Conservation (phyloP, 2,888 invertebrate genomes). For the Oligia fasciuncula region DNA sequence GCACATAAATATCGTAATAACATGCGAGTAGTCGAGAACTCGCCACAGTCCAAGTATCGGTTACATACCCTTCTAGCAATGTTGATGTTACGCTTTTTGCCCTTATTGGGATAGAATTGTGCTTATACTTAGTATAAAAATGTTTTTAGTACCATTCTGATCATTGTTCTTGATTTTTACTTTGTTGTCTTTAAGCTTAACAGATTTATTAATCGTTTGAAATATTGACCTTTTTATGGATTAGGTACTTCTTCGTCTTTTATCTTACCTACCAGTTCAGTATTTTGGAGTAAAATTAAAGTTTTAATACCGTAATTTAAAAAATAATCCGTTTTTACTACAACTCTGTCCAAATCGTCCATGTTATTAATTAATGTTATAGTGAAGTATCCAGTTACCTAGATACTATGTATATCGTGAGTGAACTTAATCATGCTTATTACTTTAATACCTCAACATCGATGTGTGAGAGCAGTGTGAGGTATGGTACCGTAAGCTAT, state of each 20-base stretch:
- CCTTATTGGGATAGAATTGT: slow-evolving; percentile 39
- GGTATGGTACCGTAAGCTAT: slow-evolving; percentile 45
- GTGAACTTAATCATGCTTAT: slow-evolving; percentile 34
- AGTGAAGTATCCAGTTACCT: slow-evolving; percentile 6
- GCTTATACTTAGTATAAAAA: slow-evolving; percentile 5
- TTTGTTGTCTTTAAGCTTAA: background rate
- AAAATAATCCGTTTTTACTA: background rate
- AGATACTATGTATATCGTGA: background rate
- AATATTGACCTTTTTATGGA: background rate
- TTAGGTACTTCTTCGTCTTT: background rate
- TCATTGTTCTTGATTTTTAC: slow-evolving; percentile 1
- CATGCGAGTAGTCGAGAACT: slow-evolving; percentile 44
- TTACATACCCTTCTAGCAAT: slow-evolving; percentile 54
- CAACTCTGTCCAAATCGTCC: background rate
- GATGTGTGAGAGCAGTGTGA: slow-evolving; percentile 34
- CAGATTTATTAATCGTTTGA: background rate
- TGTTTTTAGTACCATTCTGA: background rate
- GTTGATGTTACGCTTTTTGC: slow-evolving; percentile 53
- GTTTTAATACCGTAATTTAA: background rate
- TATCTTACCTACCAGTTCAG: background rate
- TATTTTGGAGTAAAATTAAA: background rate
- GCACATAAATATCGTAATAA: slow-evolving; percentile 66
- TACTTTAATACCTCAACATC: slow-evolving; percentile 38
- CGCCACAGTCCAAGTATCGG: slow-evolving; percentile 51
- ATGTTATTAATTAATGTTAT: background rate